Evolutionary conservation across 1,140 invertebrate species (phyloP).

Genomic region (Neodiprion virginianus): DNA sequence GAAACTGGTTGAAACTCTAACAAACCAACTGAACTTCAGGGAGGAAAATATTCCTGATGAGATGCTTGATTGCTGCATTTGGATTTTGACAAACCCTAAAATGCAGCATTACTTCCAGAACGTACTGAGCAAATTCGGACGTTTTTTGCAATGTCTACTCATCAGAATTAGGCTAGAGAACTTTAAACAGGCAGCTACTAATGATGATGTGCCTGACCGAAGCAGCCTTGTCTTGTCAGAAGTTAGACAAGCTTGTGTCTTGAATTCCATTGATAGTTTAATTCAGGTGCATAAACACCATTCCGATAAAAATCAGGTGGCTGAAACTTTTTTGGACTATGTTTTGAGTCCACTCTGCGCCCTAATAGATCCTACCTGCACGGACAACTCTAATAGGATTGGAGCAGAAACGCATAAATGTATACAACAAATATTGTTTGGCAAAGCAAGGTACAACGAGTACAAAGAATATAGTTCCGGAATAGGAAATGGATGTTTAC

Average conservation of each 20-base stretch:
- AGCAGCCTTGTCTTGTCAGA: not conserved
- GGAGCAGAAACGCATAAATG: constrained; percentile 38
- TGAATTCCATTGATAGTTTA: constrained; percentile 31
- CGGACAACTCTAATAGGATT: constrained; percentile 32
- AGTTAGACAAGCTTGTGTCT: constrained; percentile 3
- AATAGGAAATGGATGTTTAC: constrained; percentile 17
- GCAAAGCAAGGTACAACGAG: constrained; percentile 21
- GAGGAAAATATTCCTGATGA: constrained; percentile 10
- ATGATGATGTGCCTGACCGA: not conserved
- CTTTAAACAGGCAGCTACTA: not conserved
- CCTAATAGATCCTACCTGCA: constrained; percentile 27
- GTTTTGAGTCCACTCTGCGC: constrained; percentile 41
- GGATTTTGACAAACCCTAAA: constrained; percentile 29
- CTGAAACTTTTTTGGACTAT: constrained; percentile 33
- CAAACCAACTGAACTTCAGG: constrained; percentile 28
- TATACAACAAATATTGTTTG: constrained; percentile 39
- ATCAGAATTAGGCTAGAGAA: not conserved
- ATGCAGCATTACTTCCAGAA: constrained; percentile 41
- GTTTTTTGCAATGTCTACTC: constrained; percentile 33
- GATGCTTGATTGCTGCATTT: constrained; percentile 24
- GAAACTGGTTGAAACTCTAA: constrained; percentile 31
- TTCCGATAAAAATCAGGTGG: constrained; percentile 30
- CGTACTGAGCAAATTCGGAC: constrained; percentile 30
- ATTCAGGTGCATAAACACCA: constrained; percentile 36
- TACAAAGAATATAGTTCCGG: constrained; percentile 20